Conservation (phyloP, 2,113 vertebrate genomes). For the Plectropomus leopardus region DNA sequence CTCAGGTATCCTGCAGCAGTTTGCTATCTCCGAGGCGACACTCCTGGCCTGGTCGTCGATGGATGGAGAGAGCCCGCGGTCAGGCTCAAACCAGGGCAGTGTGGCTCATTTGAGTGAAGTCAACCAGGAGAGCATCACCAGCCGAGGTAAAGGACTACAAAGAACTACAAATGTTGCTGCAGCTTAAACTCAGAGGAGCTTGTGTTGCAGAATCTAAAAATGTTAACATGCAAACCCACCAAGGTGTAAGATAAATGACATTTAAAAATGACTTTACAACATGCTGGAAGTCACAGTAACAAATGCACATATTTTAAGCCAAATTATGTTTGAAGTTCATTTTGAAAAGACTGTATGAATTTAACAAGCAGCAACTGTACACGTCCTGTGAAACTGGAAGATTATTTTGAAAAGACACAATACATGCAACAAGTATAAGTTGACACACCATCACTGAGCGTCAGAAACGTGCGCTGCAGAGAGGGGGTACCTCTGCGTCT, state of each 20-base stretch:
- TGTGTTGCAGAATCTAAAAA: not conserved
- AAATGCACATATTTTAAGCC: no score
- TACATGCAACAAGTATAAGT: no score
- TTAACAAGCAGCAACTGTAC: no score
- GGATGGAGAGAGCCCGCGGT: slow-evolving; percentile 95
- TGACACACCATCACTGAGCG: no score
- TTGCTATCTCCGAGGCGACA: slow-evolving; percentile 97
- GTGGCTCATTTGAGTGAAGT: slow-evolving; percentile 93
- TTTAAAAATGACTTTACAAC: not conserved
- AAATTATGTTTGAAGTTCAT: no score
- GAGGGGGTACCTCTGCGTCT: no score
- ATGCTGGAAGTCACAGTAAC: no score
- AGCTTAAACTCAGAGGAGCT: not conserved
- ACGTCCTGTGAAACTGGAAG: no score
- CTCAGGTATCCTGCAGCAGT: slow-evolving; percentile 96
- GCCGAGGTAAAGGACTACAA: slow-evolving; percentile 81
- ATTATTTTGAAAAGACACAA: no score
- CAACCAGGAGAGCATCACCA: slow-evolving; percentile 94
- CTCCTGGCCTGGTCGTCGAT: slow-evolving; percentile 97
- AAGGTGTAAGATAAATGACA: not conserved
- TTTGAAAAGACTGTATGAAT: no score
- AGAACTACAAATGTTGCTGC: slow-evolving; percentile 9
- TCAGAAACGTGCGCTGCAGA: no score
- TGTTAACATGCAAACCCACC: not conserved
- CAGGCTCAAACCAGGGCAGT: slow-evolving; percentile 96